Evolutionary conservation across 1,140 invertebrate genomes (phyloP).

Genomic region (Subanguina moxae): DNA sequence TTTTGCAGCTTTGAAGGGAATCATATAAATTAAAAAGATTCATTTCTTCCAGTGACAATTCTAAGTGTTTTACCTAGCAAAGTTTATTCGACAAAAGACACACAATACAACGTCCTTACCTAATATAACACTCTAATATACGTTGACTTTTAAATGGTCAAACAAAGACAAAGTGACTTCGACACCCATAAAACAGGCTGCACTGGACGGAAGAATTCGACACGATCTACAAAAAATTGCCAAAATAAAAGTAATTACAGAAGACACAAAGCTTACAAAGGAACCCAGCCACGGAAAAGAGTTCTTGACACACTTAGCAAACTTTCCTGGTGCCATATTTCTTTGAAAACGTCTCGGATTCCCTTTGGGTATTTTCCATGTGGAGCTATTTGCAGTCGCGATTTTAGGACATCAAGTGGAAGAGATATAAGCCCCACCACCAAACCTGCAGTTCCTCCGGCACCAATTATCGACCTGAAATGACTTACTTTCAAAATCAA

Average conservation of each 20-base stretch:
- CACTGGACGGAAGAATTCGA: conserved; percentile 85
- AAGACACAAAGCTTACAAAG: no score
- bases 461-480: conserved; percentile 55
- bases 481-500: no score
- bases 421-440: conserved; percentile 93
- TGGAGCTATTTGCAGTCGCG: conserved; percentile 85
- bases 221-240: conserved; percentile 79
- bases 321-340: conserved; percentile 45
- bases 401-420: conserved; percentile 94
- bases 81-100: no score
- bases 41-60: no score
- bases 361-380: conserved; percentile 83
- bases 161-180: conserved; percentile 41
- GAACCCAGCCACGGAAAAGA: no score
- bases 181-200: conserved; percentile 63
- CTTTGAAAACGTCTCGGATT: conserved; percentile 75
- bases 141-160: no score
- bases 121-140: no score
- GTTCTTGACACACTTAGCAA: no score
- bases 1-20: no score
- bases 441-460: conserved; percentile 91
- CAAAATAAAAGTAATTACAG: conserved; percentile 62
- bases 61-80: no score
- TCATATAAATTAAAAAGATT: no score
- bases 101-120: no score